Base-by-base conservation (phyloP, 2,888 invertebrate genomes). In the Loripinus fragilis region DNA sequence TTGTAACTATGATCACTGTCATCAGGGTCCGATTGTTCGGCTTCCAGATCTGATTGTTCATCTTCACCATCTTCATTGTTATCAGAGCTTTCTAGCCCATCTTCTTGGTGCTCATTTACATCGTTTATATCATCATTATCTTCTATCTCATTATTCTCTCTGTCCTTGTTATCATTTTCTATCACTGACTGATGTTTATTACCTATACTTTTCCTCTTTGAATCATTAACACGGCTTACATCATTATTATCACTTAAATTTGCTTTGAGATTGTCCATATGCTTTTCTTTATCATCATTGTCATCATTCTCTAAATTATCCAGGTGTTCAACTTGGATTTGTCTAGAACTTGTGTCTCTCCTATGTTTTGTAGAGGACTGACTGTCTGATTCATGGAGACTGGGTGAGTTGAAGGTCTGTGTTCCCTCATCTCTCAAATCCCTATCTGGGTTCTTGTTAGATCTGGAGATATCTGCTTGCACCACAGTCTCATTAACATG, bases 131-230 rank as follows among this genome's bases (percentile, higher is more conserved):
- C 33, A 60, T 30, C 35, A 0, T 30, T n/a, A 48, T 45, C 33
- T 41, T 28, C 35, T 0, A 15, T 23, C 52, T 52, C 23, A 23
- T 25, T 5, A 10, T 15, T 35, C 33, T 38, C 38, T 55, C 23
- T 30, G 17, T 30, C 23, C 38, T 41, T 48, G 23, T 30, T 55
- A 17, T 68, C 68, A 45, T 69, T 45, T 35, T 55, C 69, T 33
- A 23, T 41, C 17, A 42, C 68, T 25, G 67, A 67, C 2, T 28
- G 48, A 45, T 68, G 52, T 25, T 35, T 68, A 23, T 20, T 55
- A 33, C 38, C 15, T 28, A 20, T 10, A 15, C n/a, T 69, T 50
- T 17, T 33, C 0, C 12, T 48, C 15, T 69, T 67, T 30, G 23
- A 28, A 67, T 25, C 20, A 7, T 42, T 8, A 5, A 10, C 15